Base-by-base conservation (phyloP, 35 echinoderm and acorn worm genomes). In the Patiria miniata region DNA sequence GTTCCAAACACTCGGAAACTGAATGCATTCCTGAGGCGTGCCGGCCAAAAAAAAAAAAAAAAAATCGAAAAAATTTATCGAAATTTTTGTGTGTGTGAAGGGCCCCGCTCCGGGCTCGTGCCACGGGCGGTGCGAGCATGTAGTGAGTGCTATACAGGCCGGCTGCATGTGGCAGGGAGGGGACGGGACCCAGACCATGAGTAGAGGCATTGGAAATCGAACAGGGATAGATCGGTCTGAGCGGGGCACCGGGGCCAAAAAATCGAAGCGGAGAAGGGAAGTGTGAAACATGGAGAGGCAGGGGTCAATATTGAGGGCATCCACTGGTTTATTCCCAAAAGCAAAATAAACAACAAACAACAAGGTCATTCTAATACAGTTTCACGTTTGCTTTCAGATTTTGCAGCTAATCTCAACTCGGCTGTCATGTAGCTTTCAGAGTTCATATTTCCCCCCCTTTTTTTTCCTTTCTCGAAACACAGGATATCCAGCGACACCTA, bases 51-150 rank as follows among this genome's bases (percentile, higher is more conserved):
- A 73, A 18, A 23, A 23, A 23, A 18, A 30, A 73, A 73, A 73
- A 69, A 73, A 73, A 73, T 73, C 65, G 65, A 73, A 73, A 73
- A 32, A 73, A 73, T 73, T 73, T 73, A 73, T 73, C 65, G 65
- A 73, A 73, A 73, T 73, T 73, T 47, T 47, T 47, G 42, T 47
- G 42, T 47, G 42, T 73, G 65, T 73, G 65, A 73, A 73, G 65
- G 29, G 65, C 65, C 65, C 61, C 65, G 65, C 23, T 73, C 34
- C 26, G 21, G 42, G 42, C 12, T 4, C 42, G 42, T 12, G 42
- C 42, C 42, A 47, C 42, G 42, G 42, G 42, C 42, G 12, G 42
- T 47, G 42, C 42, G 12, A 12, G 42, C 42, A 12, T 4, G 42
- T 12, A 47, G 42, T 12, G n/a, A n/a, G n/a, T n/a, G n/a, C n/a